A percentile compares a stretch with the other conserved stretches of the same genome.
These are phyloP conservation scores for Oryzias javanicus DNA, from an alignment of 2,113 vertebrate species.

Conservation along the genomic window DNA sequence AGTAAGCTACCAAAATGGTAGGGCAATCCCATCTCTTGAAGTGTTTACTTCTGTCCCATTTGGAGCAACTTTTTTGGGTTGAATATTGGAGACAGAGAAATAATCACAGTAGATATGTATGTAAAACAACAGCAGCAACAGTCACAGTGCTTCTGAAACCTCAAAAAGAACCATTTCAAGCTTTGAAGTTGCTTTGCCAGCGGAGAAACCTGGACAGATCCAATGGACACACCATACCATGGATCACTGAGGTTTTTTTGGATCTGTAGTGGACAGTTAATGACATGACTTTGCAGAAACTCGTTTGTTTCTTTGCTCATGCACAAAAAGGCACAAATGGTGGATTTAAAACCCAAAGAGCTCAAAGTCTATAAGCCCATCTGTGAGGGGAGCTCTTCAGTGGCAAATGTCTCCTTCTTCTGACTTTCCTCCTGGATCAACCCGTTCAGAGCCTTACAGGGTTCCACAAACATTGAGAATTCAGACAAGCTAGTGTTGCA, in stretches of 20 bases:
- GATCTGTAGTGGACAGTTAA: too few relatives aligned
- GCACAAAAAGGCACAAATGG: slow-evolving; percentile 70
- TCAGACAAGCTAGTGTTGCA: slow-evolving; percentile 85
- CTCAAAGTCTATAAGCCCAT: slow-evolving; percentile 49
- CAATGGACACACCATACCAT: slow-evolving; percentile 22
- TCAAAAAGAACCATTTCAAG: neutral
- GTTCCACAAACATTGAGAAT: slow-evolving; percentile 82
- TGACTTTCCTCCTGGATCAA: slow-evolving; percentile 81
- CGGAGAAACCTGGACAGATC: slow-evolving; percentile 3
- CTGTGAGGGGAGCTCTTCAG: slow-evolving; percentile 73
- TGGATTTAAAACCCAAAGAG: slow-evolving; percentile 32
- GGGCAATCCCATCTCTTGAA: too few relatives aligned
- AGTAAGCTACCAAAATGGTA: too few relatives aligned
- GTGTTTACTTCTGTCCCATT: too few relatives aligned
- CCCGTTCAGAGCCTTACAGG: slow-evolving; percentile 80
- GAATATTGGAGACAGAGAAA: too few relatives aligned
- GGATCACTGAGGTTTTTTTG: neutral
- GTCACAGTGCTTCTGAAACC: neutral
- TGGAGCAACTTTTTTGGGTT: too few relatives aligned
- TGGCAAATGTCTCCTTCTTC: slow-evolving; percentile 78
- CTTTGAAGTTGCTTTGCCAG: neutral
- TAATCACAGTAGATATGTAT: too few relatives aligned
- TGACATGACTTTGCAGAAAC: slow-evolving; percentile 10
- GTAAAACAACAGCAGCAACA: slow-evolving; percentile 2
- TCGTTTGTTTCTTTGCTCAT: slow-evolving; percentile 33